Base-by-base conservation (phyloP, 2,797 vertebrate species). In the Neostethus bicornis region DNA sequence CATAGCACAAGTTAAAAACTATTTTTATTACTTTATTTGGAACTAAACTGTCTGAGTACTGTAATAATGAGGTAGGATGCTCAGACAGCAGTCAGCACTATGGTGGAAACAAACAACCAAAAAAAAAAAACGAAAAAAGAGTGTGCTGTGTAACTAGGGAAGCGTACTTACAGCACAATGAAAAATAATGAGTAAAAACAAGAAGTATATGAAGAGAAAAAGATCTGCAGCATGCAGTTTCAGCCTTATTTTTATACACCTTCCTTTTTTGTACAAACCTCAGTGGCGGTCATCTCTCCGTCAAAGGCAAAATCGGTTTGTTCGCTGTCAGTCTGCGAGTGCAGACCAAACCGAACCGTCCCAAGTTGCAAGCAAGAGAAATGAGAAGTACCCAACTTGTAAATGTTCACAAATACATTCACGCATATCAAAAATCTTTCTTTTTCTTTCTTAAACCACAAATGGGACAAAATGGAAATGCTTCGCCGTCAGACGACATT, bases 251-350 rank as follows among this genome's bases (percentile, higher is more conserved):
- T 6, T 9, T 3, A 37, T 3, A 39, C 16, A 19, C 14, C n/a
- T 14, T 23, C 46, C 37, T n/a, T 31, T 4, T 2, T 67, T 70
- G 60, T 91, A 95, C 91, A 91, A 92, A 99, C 96, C 96, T 98
- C 97, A 0, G 96, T 96, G 81, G 93, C 93, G 0, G 96, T 96
- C 71, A 96, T 94, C 78, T 98, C 96, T 65, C 92, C 96, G 23
- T 98, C 96, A 52, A 94, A 95, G 1, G 94, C 94, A 34, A 95
- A 97, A 77, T 98, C 95, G 8, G 95, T 96, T 82, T 93, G 95
- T 77, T 99, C 97, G 75, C 96, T 99, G 94, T 99, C 97, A 4
- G 96, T 98, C 96, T 99, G 90, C 79, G 68, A 85, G 88, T 85
- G 77, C 85, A 87, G 69, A 81, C 75, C 54, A 66, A 83, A 67